Evolutionary conservation across 1,140 invertebrate species (phyloP).

Genomic region (Archegozetes longisetosus): DNA sequence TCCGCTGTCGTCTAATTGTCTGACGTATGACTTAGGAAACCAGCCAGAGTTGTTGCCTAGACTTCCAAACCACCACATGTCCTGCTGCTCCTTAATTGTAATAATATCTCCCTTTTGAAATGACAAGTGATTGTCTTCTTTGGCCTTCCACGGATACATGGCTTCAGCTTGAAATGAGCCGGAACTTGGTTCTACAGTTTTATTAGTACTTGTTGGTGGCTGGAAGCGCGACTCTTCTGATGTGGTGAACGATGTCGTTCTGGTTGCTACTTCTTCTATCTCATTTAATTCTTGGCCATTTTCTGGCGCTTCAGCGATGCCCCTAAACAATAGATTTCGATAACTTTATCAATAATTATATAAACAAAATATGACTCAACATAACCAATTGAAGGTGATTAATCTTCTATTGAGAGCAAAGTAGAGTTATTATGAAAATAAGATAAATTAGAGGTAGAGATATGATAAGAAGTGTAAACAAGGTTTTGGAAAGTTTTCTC

Average conservation of each 20-base stretch:
- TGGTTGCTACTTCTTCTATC: neutral
- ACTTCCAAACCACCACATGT: constrained; percentile 52
- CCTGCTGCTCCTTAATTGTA: constrained; percentile 45
- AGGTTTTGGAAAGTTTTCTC: no score
- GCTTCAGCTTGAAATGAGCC: constrained; percentile 32
- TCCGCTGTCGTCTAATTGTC: neutral
- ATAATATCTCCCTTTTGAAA: constrained; percentile 51
- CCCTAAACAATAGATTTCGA: neutral
- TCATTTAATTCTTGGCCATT: neutral
- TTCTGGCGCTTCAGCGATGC: neutral
- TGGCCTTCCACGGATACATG: constrained; percentile 46
- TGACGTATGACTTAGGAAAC: constrained; percentile 56
- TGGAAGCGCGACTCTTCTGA: neutral
- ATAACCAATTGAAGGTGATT: no score
- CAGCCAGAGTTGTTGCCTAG: constrained; percentile 37
- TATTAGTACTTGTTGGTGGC: neutral
- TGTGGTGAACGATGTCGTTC: neutral
- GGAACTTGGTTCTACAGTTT: neutral
- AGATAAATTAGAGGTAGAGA: no score
- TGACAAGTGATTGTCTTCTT: constrained; percentile 45
- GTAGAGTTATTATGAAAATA: no score
- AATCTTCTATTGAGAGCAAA: no score
- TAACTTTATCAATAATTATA: neutral
- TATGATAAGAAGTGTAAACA: no score
- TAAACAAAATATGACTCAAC: no score